These are phyloP conservation scores for Ctenicera cuprea DNA, from an alignment of 2,888 invertebrate genomes.

Conservation along the genomic window DNA sequence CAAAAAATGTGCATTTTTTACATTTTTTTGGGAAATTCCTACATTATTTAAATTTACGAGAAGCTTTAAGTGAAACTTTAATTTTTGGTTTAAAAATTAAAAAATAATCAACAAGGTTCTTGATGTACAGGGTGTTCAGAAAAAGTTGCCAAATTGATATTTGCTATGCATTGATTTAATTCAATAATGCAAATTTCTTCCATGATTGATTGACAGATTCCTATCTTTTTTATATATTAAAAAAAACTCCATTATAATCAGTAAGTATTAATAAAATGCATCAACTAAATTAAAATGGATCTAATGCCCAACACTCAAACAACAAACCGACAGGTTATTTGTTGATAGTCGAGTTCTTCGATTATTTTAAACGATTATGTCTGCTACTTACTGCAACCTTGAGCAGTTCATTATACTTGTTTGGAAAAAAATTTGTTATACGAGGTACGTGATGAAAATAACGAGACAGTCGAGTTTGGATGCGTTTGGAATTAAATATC, in stretches of 20 bases:
- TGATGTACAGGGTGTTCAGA: no score
- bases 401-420: conserved; percentile 49
- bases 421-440: conserved; percentile 4
- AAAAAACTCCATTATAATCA: background rate
- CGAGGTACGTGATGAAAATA: conserved; percentile 17
- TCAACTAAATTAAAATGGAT: conserved; percentile 19
- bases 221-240: no score
- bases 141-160: no score
- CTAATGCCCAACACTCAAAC: conserved; percentile 26
- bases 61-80: no score
- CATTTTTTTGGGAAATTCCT: no score
- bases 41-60: no score
- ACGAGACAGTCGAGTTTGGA: background rate
- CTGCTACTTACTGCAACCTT: conserved; percentile 45
- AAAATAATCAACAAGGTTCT: no score
- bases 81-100: no score
- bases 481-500: background rate
- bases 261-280: conserved; percentile 14
- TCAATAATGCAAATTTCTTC: no score
- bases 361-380: conserved; percentile 46
- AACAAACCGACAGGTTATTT: conserved; percentile 44
- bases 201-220: no score
- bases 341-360: conserved; percentile 40
- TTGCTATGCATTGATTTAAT: no score
- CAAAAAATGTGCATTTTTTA: no score